A percentile compares a stretch with the other conserved stretches of the same genome.
Evolutionary conservation across 1,140 invertebrate genomes (phyloP).

Genomic region (Drosophila watanabei): DNA sequence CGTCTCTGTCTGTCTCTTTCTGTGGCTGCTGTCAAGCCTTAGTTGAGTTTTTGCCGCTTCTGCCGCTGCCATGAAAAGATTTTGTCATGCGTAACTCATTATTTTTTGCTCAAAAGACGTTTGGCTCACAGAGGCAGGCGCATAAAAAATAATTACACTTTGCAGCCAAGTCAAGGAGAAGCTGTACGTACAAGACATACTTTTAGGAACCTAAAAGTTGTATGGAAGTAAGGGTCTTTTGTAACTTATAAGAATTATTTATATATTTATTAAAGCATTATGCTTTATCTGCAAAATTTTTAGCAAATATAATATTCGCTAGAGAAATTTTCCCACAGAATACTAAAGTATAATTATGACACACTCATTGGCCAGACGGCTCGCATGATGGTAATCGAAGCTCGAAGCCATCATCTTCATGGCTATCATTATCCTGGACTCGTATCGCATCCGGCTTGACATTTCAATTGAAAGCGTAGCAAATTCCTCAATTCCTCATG

Average conservation of each 20-base stretch:
- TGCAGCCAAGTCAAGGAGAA: slow-evolving; percentile 19
- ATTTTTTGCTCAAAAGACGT: slow-evolving; percentile 76
- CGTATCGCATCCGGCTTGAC: slow-evolving; percentile 61
- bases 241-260: background rate
- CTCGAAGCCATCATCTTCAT: slow-evolving; percentile 32
- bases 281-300: no score
- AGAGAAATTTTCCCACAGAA: background rate
- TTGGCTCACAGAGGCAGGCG: slow-evolving; percentile 74
- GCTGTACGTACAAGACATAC: background rate
- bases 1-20: slow-evolving; percentile 19
- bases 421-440: slow-evolving; percentile 58
- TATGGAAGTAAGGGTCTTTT: background rate
- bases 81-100: slow-evolving; percentile 85
- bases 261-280: no score
- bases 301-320: background rate
- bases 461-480: slow-evolving; percentile 77
- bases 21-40: slow-evolving; percentile 55
- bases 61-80: slow-evolving; percentile 72
- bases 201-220: background rate
- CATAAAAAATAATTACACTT: slow-evolving; percentile 73
- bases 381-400: slow-evolving; percentile 14
- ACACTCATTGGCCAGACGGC: slow-evolving; percentile 24
- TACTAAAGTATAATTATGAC: slow-evolving; percentile 35
- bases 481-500: slow-evolving; percentile 46
- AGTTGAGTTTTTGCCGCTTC: slow-evolving; percentile 44